Conservation (phyloP, 2,888 invertebrate genomes). For the Heliconius ethilla region DNA sequence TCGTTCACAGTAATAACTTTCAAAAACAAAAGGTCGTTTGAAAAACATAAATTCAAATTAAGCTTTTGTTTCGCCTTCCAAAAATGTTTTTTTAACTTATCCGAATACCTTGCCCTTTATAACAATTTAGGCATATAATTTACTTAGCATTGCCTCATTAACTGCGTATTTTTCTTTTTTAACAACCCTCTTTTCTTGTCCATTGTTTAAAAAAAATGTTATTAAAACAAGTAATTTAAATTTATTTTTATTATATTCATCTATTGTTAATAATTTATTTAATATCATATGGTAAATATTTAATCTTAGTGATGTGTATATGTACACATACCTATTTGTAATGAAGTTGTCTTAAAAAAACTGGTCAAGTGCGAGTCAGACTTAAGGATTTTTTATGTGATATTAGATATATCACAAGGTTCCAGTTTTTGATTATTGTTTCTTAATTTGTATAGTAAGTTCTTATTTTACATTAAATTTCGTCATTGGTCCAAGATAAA, state of each 20-base stretch:
- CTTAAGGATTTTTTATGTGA: too few relatives aligned
- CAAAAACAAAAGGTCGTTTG: slow-evolving; percentile 41
- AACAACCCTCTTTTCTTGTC: neutral
- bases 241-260: neutral
- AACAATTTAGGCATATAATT: slow-evolving; percentile 40
- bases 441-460: too few relatives aligned
- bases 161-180: slow-evolving; percentile 21
- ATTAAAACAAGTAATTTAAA: neutral
- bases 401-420: too few relatives aligned
- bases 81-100: slow-evolving; percentile 34
- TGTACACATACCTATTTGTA: too few relatives aligned
- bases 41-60: slow-evolving; percentile 46
- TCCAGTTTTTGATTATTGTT: too few relatives aligned
- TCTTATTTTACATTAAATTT: too few relatives aligned
- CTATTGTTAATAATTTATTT: neutral
- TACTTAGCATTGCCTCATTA: slow-evolving; percentile 44
- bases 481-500: too few relatives aligned
- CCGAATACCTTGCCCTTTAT: slow-evolving; percentile 30
- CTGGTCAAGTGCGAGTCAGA: too few relatives aligned
- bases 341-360: too few relatives aligned
- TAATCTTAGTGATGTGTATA: too few relatives aligned
- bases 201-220: neutral
- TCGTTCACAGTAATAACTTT: slow-evolving; percentile 40
- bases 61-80: slow-evolving; percentile 41
- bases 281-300: too few relatives aligned